A percentile compares a stretch with the other conserved stretches of the same genome.
phyloP scores from a whole-genome alignment of 2,888 invertebrate genomes.

The Callyntrura guangdongensis region DNA sequence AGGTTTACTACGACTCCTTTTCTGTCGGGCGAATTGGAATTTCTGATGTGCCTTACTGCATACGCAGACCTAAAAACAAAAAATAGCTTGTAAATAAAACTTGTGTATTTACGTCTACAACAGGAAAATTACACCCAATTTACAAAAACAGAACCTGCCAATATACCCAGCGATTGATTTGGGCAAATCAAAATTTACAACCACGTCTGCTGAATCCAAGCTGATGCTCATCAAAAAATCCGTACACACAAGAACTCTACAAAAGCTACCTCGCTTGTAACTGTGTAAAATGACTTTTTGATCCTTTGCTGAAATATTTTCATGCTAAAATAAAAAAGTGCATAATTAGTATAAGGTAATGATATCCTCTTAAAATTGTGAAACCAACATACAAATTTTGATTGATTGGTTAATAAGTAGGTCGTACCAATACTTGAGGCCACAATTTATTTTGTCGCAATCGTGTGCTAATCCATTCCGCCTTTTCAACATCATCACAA shows the following conservation, averaged over 20 bases:
- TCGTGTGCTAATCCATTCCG: conserved; percentile 78
- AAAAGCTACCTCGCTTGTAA: conserved; percentile 60
- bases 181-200: conserved; percentile 80
- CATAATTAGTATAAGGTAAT: too few relatives aligned
- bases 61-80: conserved; percentile 48
- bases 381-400: neutral
- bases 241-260: conserved; percentile 75
- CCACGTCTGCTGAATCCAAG: conserved; percentile 69
- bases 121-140: neutral
- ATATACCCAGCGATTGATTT: conserved; percentile 54
- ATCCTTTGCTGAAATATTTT: conserved; percentile 57
- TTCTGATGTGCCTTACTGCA: conserved; percentile 54
- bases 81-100: too few relatives aligned
- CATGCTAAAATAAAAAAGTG: conserved; percentile 70
- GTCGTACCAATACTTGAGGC: conserved; percentile 81
- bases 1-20: conserved; percentile 66
- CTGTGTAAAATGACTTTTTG: conserved; percentile 60
- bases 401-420: too few relatives aligned
- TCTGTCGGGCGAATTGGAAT: neutral
- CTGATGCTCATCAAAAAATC: conserved; percentile 76
- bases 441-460: conserved; percentile 75
- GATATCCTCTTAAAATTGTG: too few relatives aligned
- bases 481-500: conserved; percentile 72
- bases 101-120: too few relatives aligned
- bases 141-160: conserved; percentile 65